Percentiles rank a stretch among this genome's conserved stretches.
phyloP scores from a whole-genome alignment of 2,888 invertebrate genomes.

The Microctonus brassicae region DNA sequence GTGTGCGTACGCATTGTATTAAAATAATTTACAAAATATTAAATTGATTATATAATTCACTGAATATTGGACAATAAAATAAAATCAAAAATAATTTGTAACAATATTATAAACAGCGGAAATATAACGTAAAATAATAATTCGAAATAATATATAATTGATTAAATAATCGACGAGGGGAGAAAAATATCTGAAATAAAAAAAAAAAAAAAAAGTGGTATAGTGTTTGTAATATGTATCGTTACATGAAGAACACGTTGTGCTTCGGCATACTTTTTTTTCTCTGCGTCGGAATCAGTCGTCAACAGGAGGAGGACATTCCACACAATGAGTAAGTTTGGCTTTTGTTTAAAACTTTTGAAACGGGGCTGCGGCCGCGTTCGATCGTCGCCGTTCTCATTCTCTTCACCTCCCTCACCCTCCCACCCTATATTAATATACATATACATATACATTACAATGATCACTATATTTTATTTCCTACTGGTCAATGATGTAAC shows the following conservation, averaged over 20 bases:
- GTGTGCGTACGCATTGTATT: too few relatives aligned
- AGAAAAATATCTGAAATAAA: slow-evolving; percentile 1
- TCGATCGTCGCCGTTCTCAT: slow-evolving; percentile 29
- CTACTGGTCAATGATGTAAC: slow-evolving; percentile 34
- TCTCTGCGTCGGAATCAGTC: slow-evolving; percentile 70
- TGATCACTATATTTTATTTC: slow-evolving; percentile 13
- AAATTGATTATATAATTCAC: neutral
- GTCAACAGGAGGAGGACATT: slow-evolving; percentile 90
- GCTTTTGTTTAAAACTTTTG: slow-evolving; percentile 41
- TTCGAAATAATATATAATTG: neutral
- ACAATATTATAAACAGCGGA: neutral
- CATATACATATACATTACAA: too few relatives aligned
- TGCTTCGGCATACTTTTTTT: slow-evolving; percentile 62
- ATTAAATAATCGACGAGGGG: neutral
- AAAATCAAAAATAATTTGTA: neutral
- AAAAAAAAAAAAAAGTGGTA: slow-evolving; percentile 22
- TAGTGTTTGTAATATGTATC: slow-evolving; percentile 44
- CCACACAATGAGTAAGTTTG: slow-evolving; percentile 89
- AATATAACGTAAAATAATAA: too few relatives aligned
- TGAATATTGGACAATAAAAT: neutral
- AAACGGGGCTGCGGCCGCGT: slow-evolving; percentile 37
- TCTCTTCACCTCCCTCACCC: slow-evolving; percentile 20
- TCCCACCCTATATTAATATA: neutral
- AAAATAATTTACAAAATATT: too few relatives aligned
- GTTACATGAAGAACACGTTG: slow-evolving; percentile 44